phyloP scores from a whole-genome alignment of 2,797 vertebrate species.

The Rhinatrema bivittatum region DNA sequence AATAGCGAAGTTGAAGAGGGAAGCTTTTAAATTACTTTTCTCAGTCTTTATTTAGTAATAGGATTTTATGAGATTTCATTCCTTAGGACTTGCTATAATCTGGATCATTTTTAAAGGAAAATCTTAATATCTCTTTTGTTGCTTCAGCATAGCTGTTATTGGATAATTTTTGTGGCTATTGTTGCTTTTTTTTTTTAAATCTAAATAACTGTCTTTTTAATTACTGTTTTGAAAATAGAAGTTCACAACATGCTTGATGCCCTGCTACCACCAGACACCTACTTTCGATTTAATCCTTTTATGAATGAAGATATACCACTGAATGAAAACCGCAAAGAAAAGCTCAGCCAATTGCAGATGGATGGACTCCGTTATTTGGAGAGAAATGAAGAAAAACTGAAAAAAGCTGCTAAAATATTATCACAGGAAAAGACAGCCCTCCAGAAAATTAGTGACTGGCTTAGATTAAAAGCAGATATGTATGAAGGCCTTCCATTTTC shows the following conservation, averaged over 20 bases:
- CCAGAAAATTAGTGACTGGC: constrained; percentile 78
- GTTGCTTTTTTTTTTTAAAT: too few relatives aligned
- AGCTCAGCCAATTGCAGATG: constrained; percentile 72
- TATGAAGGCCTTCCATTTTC: constrained; percentile 64
- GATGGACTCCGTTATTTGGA: constrained; percentile 83
- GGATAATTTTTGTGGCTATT: too few relatives aligned
- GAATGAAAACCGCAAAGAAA: constrained; percentile 87
- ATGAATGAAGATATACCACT: constrained; percentile 84
- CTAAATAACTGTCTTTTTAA: too few relatives aligned
- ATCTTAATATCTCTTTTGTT: too few relatives aligned
- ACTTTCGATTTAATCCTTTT: constrained; percentile 95
- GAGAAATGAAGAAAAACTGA: constrained; percentile 85
- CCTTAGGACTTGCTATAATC: too few relatives aligned
- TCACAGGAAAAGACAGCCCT: constrained; percentile 70
- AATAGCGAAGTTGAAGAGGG: too few relatives aligned
- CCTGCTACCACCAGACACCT: constrained; percentile 79
- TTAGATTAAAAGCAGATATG: constrained; percentile 76
- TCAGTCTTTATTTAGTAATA: too few relatives aligned
- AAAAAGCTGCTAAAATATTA: constrained; percentile 71
- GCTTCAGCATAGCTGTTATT: too few relatives aligned
- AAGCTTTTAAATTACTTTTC: too few relatives aligned
- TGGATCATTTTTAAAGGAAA: too few relatives aligned
- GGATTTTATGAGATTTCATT: too few relatives aligned
- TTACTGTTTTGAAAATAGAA: constrained; percentile 59
- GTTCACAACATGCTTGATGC: constrained; percentile 89